Conservation (phyloP, 2,797 vertebrate species). For the Poliocrania exsul region DNA sequence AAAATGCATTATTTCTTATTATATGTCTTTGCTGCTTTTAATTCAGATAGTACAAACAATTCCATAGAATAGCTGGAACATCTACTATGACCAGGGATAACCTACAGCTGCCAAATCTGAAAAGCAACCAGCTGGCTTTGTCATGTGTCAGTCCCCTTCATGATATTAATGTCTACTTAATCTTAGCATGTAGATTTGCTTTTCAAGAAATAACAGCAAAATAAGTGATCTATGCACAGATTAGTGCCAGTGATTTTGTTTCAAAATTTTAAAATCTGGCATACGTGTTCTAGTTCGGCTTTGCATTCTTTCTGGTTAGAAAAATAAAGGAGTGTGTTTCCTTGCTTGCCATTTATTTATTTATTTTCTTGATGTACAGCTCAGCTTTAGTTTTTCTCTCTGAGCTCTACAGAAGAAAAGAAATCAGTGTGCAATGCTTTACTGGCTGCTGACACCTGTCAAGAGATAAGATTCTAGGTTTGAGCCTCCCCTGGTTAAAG, state of each 20-base stretch:
- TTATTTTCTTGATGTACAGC: not conserved
- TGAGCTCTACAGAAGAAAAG: not conserved
- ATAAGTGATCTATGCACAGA: not conserved
- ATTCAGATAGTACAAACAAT: not conserved
- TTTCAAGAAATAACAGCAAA: not conserved
- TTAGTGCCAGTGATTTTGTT: not conserved
- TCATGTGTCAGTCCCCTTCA: not conserved
- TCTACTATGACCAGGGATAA: not conserved
- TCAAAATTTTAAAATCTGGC: not conserved
- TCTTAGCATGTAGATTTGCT: not conserved
- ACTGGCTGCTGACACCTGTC: not conserved
- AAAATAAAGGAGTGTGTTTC: not conserved
- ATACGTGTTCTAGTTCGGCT: not conserved
- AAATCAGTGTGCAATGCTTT: not conserved
- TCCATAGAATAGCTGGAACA: not conserved
- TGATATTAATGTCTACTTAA: not conserved
- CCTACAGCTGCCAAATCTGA: not conserved
- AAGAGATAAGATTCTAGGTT: rapidly evolving
- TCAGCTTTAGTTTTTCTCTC: not conserved
- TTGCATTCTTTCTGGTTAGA: not conserved
- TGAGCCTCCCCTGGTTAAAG: not conserved
- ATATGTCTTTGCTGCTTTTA: not conserved
- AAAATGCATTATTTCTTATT: not conserved
- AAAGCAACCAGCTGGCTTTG: not conserved
- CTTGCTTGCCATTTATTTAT: not conserved